Percentiles rank a stretch among this genome's conserved stretches.
These are phyloP conservation scores for Chymomyza costata DNA, from an alignment of 1,140 invertebrate species.

Conservation along the genomic window DNA sequence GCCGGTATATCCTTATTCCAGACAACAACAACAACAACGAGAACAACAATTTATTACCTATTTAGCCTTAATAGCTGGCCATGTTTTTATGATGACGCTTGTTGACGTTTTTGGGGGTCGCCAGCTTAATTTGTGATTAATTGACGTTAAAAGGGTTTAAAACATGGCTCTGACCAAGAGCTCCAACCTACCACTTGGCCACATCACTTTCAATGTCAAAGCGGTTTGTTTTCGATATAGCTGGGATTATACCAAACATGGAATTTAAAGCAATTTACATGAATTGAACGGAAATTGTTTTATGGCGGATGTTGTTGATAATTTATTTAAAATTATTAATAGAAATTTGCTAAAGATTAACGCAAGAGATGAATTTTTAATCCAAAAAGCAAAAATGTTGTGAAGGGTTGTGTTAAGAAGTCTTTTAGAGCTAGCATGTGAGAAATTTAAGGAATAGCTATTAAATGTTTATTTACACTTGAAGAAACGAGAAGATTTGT, in stretches of 20 bases:
- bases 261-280: constrained; percentile 44
- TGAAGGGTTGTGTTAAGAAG: too few species aligned
- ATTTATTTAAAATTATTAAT: constrained; percentile 55
- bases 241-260: not conserved
- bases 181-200: constrained; percentile 27
- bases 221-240: constrained; percentile 46
- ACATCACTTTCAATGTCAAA: too few species aligned
- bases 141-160: constrained; percentile 73
- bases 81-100: constrained; percentile 62
- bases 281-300: constrained; percentile 60
- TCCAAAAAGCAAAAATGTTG: too few species aligned
- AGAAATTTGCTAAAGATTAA: too few species aligned
- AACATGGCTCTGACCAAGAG: constrained; percentile 13
- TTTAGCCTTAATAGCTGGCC: constrained; percentile 66
- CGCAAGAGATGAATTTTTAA: too few species aligned
- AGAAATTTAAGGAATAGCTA: too few species aligned
- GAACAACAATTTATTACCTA: constrained; percentile 61
- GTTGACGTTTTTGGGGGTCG: constrained; percentile 38
- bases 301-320: constrained; percentile 62
- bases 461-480: too few species aligned
- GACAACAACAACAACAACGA: constrained; percentile 30
- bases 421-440: too few species aligned
- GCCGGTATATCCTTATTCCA: constrained; percentile 49
- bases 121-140: constrained; percentile 72
- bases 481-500: too few species aligned